These are phyloP conservation scores for Barnardius zonarius DNA, from an alignment of 2,113 vertebrate genomes.

Conservation along the genomic window DNA sequence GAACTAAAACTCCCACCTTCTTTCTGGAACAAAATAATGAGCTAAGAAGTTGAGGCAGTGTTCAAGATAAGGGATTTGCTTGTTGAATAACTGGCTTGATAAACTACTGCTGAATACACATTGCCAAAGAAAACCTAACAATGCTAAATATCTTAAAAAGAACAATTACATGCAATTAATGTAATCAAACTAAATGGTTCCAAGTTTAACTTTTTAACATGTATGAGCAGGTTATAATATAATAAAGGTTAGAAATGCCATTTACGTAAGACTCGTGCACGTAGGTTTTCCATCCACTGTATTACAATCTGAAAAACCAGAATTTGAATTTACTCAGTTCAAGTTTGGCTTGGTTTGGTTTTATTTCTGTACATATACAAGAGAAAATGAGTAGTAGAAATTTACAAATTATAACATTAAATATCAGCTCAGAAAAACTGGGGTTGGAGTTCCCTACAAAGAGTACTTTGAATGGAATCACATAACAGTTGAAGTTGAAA, in stretches of 20 bases:
- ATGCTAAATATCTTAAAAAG: neutral
- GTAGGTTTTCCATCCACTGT: neutral
- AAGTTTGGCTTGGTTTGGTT: neutral
- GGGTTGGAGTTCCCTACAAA: neutral
- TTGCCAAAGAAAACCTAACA: neutral
- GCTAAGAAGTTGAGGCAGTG: too few species aligned
- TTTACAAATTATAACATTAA: neutral
- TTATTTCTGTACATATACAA: neutral
- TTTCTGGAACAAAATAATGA: too few species aligned
- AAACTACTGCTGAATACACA: too few species aligned
- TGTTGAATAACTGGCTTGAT: too few species aligned
- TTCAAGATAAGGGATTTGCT: too few species aligned
- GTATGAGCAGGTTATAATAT: neutral
- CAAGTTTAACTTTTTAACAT: neutral
- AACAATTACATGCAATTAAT: constrained; percentile 6
- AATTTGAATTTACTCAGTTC: neutral
- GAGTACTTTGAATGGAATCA: neutral
- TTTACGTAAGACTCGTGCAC: neutral
- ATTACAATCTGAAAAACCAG: neutral
- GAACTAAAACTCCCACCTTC: too few species aligned
- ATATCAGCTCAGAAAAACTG: neutral
- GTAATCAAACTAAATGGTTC: neutral
- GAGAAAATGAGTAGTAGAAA: neutral
- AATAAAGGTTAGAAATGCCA: neutral
- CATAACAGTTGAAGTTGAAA: neutral